Evolutionary conservation across 2,113 vertebrate species (phyloP), one percentile per base, ranked within the genome.

Genomic region (Bagarius yarrelli): DNA sequence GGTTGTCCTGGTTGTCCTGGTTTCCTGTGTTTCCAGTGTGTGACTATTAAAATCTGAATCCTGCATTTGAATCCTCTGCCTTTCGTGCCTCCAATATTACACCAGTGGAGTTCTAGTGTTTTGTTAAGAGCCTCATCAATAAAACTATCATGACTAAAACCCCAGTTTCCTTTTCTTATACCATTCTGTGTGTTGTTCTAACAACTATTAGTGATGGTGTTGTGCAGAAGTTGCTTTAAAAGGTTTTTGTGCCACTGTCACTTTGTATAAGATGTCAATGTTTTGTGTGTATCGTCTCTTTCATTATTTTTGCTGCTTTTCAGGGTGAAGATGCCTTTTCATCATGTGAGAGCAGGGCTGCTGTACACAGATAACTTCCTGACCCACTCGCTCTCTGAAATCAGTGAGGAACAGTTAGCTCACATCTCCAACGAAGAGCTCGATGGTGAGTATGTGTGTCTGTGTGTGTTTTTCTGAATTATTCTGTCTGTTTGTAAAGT

Each of bases 291-390:
- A 18, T 53, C 8, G 18, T 66, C 8, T 30, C 59, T 77, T 82
- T 55, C 36, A 47, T 57, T 70, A 32, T 63, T 23, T 13, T 87
- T 73, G 63, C n/a, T 86, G 78, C 73, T 52, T 76, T 83, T 63
- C 87, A 98, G 97, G 96, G 94, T 94, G 91, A 98, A 97, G 94
- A 99, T 98, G 97, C 97, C 97, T 91, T 99, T 99, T 94, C 97
- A 99, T 88, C 97, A 98, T 90, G 97, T 99, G 89, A 96, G 96
- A 71, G 96, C 96, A 70, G 96, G 96, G 88, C 92, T 99, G 92
- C 93, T 99, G 90, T 98, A 98, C 93, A 98, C 98, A 87, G 97
- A 97, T 91, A 98, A 98, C 92, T 97, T 95, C 90, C 94, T 99
- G 92, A 96, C 94, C 91, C 94, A 94, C 72, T 96, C 97, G 0